Conservation (phyloP, 2,888 invertebrate genomes). For the Pyrgus malvae region DNA sequence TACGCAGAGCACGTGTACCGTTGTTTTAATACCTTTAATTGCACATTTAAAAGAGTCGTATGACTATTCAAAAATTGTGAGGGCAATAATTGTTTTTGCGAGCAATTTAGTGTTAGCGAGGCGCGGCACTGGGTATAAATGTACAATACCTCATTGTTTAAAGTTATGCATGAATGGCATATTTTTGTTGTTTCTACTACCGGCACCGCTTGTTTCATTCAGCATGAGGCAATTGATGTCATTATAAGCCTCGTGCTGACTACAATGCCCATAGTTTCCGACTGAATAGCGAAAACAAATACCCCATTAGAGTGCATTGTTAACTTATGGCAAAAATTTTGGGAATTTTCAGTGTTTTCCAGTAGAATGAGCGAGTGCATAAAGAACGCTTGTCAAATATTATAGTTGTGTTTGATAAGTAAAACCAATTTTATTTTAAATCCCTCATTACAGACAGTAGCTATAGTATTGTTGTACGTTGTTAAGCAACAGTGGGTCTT, state of each 20-base stretch:
- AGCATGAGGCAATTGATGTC: conserved; percentile 33
- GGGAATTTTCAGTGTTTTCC: not conserved
- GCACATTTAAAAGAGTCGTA: not conserved
- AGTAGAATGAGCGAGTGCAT: not conserved
- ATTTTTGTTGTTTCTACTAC: conserved; percentile 38
- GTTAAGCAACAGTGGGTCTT: no score
- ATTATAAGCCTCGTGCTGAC: conserved; percentile 30
- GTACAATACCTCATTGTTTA: conserved; percentile 40
- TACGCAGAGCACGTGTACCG: not conserved
- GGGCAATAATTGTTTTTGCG: conserved; percentile 32
- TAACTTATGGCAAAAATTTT: conserved; percentile 29
- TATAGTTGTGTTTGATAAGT: no score
- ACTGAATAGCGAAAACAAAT: conserved; percentile 35
- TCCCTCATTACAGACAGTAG: no score
- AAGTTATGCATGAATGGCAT: conserved; percentile 37
- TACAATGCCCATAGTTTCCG: conserved; percentile 22
- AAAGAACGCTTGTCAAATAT: no score
- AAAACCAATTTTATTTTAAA: no score
- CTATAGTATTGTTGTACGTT: no score
- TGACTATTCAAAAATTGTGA: not conserved
- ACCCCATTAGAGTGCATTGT: conserved; percentile 6
- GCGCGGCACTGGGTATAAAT: conserved; percentile 26
- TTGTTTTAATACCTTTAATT: not conserved
- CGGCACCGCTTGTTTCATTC: conserved; percentile 32
- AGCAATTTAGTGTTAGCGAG: conserved; percentile 15